Evolutionary conservation across 1,140 invertebrate genomes (phyloP).

Genomic region (Cheumatopsyche charites): DNA sequence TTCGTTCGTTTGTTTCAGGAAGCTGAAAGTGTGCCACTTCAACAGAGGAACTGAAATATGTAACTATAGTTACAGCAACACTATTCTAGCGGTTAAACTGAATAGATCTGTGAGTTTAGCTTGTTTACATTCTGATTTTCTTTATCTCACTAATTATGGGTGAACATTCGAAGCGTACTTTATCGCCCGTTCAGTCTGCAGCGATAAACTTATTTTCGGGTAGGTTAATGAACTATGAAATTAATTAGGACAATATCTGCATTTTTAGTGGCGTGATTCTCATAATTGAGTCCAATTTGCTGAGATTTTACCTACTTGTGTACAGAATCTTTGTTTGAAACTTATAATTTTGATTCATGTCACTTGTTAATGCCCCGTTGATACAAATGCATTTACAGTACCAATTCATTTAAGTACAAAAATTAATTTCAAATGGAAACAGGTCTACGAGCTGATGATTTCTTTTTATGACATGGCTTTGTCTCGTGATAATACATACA

Average conservation of each 20-base stretch:
- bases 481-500: background rate
- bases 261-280: background rate
- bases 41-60: conserved; percentile 98
- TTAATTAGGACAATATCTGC: background rate
- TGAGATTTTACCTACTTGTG: no score
- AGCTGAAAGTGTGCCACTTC: conserved; percentile 89
- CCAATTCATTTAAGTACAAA: no score
- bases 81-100: conserved; percentile 94
- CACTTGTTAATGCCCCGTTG: no score
- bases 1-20: conserved; percentile 52
- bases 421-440: no score
- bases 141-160: background rate
- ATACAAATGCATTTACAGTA: no score
- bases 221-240: background rate
- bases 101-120: conserved; percentile 88
- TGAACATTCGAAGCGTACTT: no score
- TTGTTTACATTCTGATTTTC: conserved; percentile 1
- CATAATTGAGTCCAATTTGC: no score
- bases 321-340: no score
- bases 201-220: background rate
- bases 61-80: conserved; percentile 97
- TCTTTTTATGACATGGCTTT: no score
- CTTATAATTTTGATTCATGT: no score
- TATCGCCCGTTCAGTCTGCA: no score
- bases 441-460: background rate